Conservation (phyloP, 2,888 invertebrate genomes). For the Acrobasis repandana region DNA sequence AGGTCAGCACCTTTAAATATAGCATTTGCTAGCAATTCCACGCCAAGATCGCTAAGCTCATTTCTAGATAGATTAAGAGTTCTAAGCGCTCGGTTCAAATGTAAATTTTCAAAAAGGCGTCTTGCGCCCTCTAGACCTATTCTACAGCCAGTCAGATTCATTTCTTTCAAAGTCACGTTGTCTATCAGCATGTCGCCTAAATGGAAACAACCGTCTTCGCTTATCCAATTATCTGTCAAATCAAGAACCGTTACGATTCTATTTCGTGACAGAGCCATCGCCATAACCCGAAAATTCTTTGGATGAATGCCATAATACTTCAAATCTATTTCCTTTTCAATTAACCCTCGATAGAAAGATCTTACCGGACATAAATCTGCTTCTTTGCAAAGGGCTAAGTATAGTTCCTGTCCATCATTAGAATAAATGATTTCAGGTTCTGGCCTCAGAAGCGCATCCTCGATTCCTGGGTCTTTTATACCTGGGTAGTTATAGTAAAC, state of each 20-base stretch:
- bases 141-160: conserved; percentile 45
- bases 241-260: conserved; percentile 40
- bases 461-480: conserved; percentile 48
- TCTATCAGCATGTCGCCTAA: conserved; percentile 42
- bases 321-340: conserved; percentile 43
- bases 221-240: conserved; percentile 47
- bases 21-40: conserved; percentile 37
- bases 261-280: conserved; percentile 38
- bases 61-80: conserved; percentile 40
- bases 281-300: conserved; percentile 36
- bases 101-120: conserved; percentile 35
- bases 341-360: conserved; percentile 43
- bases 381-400: conserved; percentile 47
- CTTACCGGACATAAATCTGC: conserved; percentile 41
- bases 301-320: conserved; percentile 25
- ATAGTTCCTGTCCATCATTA: conserved; percentile 53
- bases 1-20: conserved; percentile 37
- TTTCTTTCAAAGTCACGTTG: conserved; percentile 39
- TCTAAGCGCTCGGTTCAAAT: conserved; percentile 36
- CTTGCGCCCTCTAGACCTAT: conserved; percentile 41
- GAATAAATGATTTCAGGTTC: conserved; percentile 40
- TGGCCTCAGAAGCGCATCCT: conserved; percentile 43
- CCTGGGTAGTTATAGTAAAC: conserved; percentile 48
- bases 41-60: conserved; percentile 39
- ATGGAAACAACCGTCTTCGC: conserved; percentile 45